phyloP scores from a whole-genome alignment of 2,113 vertebrate genomes.

The Cariama cristata region DNA sequence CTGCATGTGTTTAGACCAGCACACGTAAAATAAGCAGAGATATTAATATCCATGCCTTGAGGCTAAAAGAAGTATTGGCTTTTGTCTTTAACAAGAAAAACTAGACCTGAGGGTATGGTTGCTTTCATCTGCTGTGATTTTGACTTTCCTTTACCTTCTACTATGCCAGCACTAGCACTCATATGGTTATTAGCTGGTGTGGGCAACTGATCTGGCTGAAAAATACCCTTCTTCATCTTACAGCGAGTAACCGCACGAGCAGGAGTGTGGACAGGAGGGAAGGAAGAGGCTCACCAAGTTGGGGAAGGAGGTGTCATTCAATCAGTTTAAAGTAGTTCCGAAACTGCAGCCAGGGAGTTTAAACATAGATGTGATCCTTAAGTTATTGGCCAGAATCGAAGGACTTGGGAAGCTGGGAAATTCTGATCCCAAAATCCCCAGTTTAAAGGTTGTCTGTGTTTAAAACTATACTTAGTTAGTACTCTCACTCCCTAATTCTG shows the following conservation, averaged over 20 bases:
- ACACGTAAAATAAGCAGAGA: neutral
- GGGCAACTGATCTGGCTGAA: neutral
- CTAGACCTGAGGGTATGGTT: neutral
- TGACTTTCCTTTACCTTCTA: neutral
- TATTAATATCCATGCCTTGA: neutral
- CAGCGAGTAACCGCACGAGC: neutral
- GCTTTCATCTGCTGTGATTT: neutral
- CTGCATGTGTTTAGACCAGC: neutral
- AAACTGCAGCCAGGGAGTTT: neutral
- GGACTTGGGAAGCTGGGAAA: neutral
- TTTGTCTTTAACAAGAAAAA: neutral
- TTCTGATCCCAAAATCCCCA: neutral
- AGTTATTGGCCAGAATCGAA: neutral
- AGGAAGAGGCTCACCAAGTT: neutral
- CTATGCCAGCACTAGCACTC: neutral
- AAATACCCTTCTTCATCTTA: neutral
- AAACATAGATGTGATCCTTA: neutral
- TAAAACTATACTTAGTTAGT: conserved; percentile 26
- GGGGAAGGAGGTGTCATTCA: neutral
- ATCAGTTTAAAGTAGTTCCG: neutral
- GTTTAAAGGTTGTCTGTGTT: conserved; percentile 29
- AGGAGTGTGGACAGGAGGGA: neutral
- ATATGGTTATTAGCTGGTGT: neutral
- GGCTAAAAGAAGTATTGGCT: neutral
- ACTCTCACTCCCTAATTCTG: conserved; percentile 53